These are phyloP conservation scores for Perca fluviatilis DNA, from an alignment of 2,113 vertebrate genomes.

Conservation along the genomic window DNA sequence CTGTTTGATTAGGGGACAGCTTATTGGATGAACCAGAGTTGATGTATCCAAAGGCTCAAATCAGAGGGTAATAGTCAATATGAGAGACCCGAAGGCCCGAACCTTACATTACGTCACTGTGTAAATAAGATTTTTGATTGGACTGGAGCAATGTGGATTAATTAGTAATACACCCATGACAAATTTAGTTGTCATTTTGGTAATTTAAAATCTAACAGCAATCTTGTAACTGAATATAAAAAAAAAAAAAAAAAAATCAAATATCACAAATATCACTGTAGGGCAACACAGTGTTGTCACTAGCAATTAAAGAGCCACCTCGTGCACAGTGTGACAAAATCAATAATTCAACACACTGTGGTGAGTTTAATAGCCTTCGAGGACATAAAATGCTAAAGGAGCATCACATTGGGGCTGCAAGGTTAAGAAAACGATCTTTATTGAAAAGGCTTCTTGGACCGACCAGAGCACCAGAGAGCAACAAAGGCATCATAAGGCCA, in stretches of 20 bases:
- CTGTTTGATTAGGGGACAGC: slow-evolving; percentile 72
- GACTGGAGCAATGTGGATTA: slow-evolving; percentile 2
- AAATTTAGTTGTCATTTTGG: slow-evolving; percentile 23
- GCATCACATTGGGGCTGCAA: slow-evolving; percentile 50
- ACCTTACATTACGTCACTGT: slow-evolving; percentile 5
- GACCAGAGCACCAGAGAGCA: slow-evolving; percentile 39
- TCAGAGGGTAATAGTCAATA: slow-evolving; percentile 50
- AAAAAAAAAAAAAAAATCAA: no score
- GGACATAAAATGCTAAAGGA: slow-evolving; percentile 59
- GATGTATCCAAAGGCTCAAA: slow-evolving; percentile 60
- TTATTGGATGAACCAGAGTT: slow-evolving; percentile 52
- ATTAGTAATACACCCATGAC: neutral
- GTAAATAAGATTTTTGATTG: neutral
- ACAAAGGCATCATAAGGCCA: slow-evolving; percentile 50
- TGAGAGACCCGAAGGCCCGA: slow-evolving; percentile 25
- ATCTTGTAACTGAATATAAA: neutral
- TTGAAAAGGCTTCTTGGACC: slow-evolving; percentile 50
- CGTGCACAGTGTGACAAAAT: slow-evolving; percentile 75
- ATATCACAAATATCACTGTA: slow-evolving; percentile 32
- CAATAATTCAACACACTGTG: slow-evolving; percentile 75
- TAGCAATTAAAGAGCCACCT: slow-evolving; percentile 74
- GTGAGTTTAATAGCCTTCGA: slow-evolving; percentile 67
- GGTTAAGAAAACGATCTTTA: slow-evolving; percentile 74
- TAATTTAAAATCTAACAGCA: neutral
- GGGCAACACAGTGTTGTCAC: slow-evolving; percentile 59